These are phyloP conservation scores for Dinomys branickii DNA, from an alignment of 2,113 vertebrate genomes.

Conservation along the genomic window DNA sequence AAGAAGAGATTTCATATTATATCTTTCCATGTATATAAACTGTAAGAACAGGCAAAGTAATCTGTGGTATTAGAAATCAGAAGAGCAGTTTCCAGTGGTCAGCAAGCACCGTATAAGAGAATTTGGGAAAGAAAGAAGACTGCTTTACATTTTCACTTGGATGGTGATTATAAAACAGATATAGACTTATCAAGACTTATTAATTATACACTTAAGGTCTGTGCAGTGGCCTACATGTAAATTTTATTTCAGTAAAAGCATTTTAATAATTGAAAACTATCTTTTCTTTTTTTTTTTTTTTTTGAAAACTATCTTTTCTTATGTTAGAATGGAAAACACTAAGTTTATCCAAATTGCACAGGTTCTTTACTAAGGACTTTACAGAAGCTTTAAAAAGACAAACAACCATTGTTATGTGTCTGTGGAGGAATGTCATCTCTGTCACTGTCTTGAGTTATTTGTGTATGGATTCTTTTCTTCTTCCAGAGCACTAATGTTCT, in stretches of 20 bases:
- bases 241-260: not conserved
- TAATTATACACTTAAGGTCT: constrained; percentile 12
- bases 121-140: not conserved
- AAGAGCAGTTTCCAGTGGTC: not conserved
- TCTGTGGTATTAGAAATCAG: not conserved
- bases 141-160: not conserved
- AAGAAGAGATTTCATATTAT: not conserved
- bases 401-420: not conserved
- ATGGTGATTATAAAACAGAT: not conserved
- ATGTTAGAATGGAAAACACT: not conserved
- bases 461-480: not conserved
- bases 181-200: not conserved
- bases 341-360: constrained; percentile 22
- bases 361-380: not conserved
- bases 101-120: not conserved
- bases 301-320: not conserved
- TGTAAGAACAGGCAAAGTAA: not conserved
- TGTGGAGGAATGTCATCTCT: not conserved
- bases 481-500: not conserved
- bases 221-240: not conserved
- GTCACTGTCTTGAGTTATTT: constrained; percentile 31
- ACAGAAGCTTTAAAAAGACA: not conserved
- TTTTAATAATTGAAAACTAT: not conserved
- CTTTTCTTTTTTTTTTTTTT: no score
- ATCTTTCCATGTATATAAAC: not conserved